Conservation (phyloP, 2,113 vertebrate genomes). For the Menura novaehollandiae region DNA sequence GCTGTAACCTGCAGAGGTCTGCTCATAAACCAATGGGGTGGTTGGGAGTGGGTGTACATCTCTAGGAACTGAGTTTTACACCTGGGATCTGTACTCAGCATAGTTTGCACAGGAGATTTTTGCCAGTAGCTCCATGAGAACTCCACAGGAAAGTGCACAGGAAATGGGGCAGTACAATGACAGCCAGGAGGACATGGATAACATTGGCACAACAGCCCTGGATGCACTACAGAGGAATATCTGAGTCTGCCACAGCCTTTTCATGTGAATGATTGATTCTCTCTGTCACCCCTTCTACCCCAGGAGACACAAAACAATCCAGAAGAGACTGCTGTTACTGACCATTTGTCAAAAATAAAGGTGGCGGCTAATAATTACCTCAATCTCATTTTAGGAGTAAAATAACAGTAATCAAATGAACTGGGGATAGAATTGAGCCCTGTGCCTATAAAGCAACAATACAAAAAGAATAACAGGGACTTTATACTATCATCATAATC, state of each 20-base stretch:
- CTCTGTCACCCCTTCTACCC: neutral
- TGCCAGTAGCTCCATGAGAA: neutral
- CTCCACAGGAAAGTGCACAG: neutral
- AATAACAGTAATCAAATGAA: conserved; percentile 13
- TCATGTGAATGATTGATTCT: neutral
- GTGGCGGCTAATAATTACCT: neutral
- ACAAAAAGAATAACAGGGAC: neutral
- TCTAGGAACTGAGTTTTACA: neutral
- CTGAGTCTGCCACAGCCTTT: neutral
- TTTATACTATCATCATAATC: neutral
- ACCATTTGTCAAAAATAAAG: neutral
- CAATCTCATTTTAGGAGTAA: neutral
- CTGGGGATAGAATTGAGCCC: neutral
- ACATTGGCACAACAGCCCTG: neutral
- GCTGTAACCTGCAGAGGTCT: neutral
- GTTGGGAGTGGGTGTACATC: neutral
- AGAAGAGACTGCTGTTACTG: neutral
- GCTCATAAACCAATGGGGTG: neutral
- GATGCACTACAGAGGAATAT: neutral
- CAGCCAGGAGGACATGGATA: neutral
- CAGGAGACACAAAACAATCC: neutral
- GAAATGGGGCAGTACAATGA: neutral
- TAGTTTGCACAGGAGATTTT: neutral
- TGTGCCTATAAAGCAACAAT: neutral
- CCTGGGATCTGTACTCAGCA: neutral